Base-by-base conservation (phyloP, 2,797 vertebrate species). In the Sternotherus odoratus region DNA sequence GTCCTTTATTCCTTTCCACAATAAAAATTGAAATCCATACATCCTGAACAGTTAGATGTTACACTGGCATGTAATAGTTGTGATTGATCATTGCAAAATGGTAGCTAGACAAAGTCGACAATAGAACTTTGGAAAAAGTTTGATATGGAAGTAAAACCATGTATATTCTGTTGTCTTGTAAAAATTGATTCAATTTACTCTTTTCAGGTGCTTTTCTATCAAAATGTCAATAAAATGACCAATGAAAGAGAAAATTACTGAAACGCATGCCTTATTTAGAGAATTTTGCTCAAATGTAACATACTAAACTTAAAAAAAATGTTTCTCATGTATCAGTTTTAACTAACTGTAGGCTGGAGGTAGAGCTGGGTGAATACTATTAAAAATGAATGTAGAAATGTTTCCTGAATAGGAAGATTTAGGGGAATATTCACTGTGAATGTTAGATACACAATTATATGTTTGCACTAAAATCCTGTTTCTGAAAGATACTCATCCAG, bases 81-180 rank as follows among this genome's bases (percentile, higher is more conserved):
- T 91, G 93, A 88, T 95, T 87, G 94, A 90, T 92, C 80, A 90
- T 23, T 95, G 95, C 92, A 93, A 96, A 96, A 39, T 46, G 83
- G 75, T 94, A 97, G 96, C 96, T 96, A 95, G 93, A 69, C 86
- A 85, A 95, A 95, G 43, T 92, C 86, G 89, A 92, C 90, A 96
- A 69, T 3, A 75, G n/a, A 91, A 94, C 26, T 87, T 84, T 82
- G 12, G 82, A 48, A 92, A 87, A 96, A 96, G 36, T 78, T 95
- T 92, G 95, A 79, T 88, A 87, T 93, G 93, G 78, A 95, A 97
- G 86, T 53, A 74, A 51, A 92, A 69, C n/a, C 23, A 77, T 87
- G 21, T 51, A 94, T 95, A 82, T 93, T 93, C 84, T 91, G 26
- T 66, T 83, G 89, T 94, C 93, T 75, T 75, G n/a, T 80, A 63